Evolutionary conservation across 2,113 vertebrate genomes (phyloP).

Genomic region (Uria lomvia): DNA sequence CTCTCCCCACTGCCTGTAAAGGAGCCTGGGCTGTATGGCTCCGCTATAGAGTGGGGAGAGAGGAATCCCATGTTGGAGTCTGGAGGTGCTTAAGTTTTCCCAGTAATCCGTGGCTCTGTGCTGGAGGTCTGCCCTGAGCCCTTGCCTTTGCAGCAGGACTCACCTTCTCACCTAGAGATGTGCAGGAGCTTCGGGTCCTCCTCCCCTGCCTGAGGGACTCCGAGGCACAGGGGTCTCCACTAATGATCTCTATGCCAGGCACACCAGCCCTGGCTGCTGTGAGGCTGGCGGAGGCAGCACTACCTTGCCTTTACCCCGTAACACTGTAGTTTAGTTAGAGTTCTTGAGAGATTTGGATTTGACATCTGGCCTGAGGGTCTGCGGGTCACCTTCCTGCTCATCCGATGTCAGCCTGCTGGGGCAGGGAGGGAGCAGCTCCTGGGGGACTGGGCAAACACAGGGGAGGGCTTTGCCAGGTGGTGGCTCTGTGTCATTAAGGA

Average conservation of each 20-base stretch:
- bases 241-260: not conserved
- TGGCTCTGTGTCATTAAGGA: not conserved
- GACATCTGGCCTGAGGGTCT: not conserved
- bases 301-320: not conserved
- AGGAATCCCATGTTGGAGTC: not conserved
- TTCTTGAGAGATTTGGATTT: not conserved
- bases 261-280: not conserved
- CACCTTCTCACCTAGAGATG: not conserved
- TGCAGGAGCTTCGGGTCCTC: not conserved
- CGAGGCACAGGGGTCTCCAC: not conserved
- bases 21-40: not conserved
- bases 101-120: not conserved
- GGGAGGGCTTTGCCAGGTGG: not conserved
- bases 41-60: not conserved
- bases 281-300: not conserved
- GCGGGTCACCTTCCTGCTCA: not conserved
- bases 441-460: not conserved
- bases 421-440: not conserved
- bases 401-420: not conserved
- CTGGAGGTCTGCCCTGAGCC: not conserved
- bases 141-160: not conserved
- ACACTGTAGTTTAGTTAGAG: not conserved
- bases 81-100: not conserved
- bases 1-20: not conserved
- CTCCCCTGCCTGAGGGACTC: not conserved